Evolutionary conservation across 1,140 invertebrate genomes (phyloP).

Genomic region (Bombus cullumanus): DNA sequence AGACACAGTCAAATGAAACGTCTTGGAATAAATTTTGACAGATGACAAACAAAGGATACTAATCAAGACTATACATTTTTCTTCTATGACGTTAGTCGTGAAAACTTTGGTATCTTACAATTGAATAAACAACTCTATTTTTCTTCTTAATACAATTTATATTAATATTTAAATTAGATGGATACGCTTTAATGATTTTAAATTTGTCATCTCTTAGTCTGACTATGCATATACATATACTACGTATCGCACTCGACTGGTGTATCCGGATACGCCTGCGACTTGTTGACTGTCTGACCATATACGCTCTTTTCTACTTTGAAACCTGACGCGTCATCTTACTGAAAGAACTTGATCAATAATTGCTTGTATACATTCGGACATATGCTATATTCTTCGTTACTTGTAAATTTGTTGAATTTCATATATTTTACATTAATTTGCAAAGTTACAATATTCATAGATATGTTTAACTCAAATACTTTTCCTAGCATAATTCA

Average conservation of each 20-base stretch:
- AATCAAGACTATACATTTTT: neutral
- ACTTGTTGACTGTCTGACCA: neutral
- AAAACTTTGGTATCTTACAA: neutral
- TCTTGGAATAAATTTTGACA: constrained; percentile 63
- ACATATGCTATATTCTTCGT: neutral
- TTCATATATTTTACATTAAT: neutral
- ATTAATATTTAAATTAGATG: neutral
- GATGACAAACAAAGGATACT: neutral
- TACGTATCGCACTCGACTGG: neutral
- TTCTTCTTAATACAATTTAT: neutral
- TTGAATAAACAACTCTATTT: neutral
- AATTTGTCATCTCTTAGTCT: neutral
- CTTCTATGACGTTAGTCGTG: neutral
- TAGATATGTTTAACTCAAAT: neutral
- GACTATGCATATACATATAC: neutral
- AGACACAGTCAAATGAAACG: constrained; percentile 18
- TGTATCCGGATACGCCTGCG: neutral
- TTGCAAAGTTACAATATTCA: neutral
- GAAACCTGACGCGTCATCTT: neutral
- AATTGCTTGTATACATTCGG: neutral
- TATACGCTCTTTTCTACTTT: neutral
- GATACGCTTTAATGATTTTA: neutral
- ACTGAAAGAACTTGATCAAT: neutral
- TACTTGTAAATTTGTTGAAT: neutral
- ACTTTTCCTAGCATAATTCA: neutral